Conservation (phyloP, 2,113 vertebrate genomes). For the Hymenochirus boettgeri region DNA sequence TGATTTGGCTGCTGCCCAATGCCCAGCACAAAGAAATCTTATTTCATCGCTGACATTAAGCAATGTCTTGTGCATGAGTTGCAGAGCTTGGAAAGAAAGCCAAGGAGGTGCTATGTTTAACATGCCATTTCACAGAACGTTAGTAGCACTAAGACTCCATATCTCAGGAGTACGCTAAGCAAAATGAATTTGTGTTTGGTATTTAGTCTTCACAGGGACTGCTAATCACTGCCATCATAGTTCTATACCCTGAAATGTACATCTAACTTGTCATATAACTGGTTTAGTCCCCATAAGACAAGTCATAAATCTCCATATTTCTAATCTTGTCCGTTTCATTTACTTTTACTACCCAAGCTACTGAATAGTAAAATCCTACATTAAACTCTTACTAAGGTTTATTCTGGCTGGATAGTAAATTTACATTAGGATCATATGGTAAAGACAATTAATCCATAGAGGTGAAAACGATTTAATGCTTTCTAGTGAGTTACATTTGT, state of each 20-base stretch:
- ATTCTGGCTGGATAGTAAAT: too few species aligned
- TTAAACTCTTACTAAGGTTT: too few species aligned
- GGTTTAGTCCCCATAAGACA: too few species aligned
- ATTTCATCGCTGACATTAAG: constrained; percentile 20
- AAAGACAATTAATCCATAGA: too few species aligned
- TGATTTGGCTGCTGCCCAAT: constrained; percentile 12
- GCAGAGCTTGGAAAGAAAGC: constrained; percentile 19
- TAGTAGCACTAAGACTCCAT: constrained; percentile 4
- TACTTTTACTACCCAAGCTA: too few species aligned
- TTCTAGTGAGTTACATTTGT: too few species aligned
- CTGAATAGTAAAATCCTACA: too few species aligned
- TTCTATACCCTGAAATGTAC: not conserved
- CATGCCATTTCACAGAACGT: not conserved
- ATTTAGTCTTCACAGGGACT: not conserved
- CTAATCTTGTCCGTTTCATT: too few species aligned
- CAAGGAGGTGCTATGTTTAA: constrained; percentile 19
- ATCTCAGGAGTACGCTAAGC: constrained; percentile 3
- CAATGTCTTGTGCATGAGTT: constrained; percentile 21
- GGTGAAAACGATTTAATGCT: too few species aligned
- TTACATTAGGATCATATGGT: too few species aligned
- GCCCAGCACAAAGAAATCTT: constrained; percentile 23
- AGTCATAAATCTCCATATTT: too few species aligned
- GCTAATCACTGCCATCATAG: not conserved
- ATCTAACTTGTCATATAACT: too few species aligned
- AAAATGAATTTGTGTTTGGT: not conserved